Base-by-base conservation (phyloP, 2,888 invertebrate genomes). In the Pristionchus mayeri region DNA sequence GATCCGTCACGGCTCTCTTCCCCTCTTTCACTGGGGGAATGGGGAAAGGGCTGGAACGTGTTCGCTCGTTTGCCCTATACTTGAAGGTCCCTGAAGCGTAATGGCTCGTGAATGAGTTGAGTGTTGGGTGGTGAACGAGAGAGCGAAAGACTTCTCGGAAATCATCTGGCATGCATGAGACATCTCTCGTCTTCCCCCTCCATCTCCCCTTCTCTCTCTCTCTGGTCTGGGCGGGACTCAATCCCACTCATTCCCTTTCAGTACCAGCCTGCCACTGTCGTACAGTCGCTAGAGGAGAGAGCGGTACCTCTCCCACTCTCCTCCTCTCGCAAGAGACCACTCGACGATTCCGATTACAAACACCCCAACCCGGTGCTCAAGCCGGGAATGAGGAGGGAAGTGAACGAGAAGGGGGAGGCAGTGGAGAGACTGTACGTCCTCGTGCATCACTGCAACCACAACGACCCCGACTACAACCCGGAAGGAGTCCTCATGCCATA, bases 141-240 rank as follows among this genome's bases (percentile, higher is more conserved):
- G 6, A 44, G 7, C 44, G 44, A 63, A 30, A 30, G 27, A 34
- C 63, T 63, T 63, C 63, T 63, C 63, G 63, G 63, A 63, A 63
- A 63, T 63, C 34, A 63, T 63, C 63, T 63, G 1, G 63, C 63
- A 63, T 63, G 63, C 63, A 63, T 63, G 63, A 63, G 63, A 63
- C 63, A 63, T 63, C 13, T 37, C 63, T 27, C 44, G 13, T 44
- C 34, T 34, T n/a, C n/a, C n/a, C n/a, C n/a, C n/a, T n/a, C n/a
- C n/a, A n/a, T n/a, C n/a, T n/a, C n/a, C n/a, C n/a, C n/a, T n/a
- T n/a, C n/a, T n/a, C n/a, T n/a, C 34, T 18, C 63, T 63, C 34
- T 34, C 11, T 6, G 9, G 63, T 30, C 63, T 30, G 24, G 24
- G 54, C 24, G 54, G 54, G 54, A 30, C 30, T 34, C 34, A 34